Evolutionary conservation across 1,140 invertebrate genomes (phyloP).

Genomic region (Ceratitis capitata): DNA sequence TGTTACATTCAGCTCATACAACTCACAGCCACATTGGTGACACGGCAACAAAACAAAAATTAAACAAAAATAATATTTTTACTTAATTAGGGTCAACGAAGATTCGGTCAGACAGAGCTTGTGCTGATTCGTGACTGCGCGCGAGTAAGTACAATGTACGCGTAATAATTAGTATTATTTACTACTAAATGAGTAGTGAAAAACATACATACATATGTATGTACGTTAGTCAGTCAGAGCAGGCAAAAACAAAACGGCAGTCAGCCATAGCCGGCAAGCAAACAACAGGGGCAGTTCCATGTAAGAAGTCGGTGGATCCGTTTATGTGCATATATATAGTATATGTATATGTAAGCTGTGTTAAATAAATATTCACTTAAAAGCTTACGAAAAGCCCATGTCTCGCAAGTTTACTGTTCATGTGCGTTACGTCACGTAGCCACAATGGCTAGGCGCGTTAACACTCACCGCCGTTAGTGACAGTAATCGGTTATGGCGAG

Average conservation of each 20-base stretch:
- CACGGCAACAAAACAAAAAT: too few relatives aligned
- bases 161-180: neutral
- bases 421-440: neutral
- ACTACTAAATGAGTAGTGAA: too few relatives aligned
- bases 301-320: neutral
- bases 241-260: neutral
- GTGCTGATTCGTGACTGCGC: neutral
- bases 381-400: too few relatives aligned
- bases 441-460: neutral
- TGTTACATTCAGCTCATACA: neutral
- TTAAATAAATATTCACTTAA: too few relatives aligned
- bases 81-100: neutral
- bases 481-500: neutral
- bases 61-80: too few relatives aligned
- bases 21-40: too few relatives aligned
- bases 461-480: neutral
- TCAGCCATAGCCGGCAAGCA: neutral
- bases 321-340: neutral
- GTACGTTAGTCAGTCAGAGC: neutral
- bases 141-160: neutral
- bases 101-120: neutral
- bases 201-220: neutral
- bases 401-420: neutral
- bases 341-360: neutral
- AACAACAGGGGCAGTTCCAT: neutral